Base-by-base conservation (phyloP, 2,888 invertebrate genomes). In the Protula sp. region DNA sequence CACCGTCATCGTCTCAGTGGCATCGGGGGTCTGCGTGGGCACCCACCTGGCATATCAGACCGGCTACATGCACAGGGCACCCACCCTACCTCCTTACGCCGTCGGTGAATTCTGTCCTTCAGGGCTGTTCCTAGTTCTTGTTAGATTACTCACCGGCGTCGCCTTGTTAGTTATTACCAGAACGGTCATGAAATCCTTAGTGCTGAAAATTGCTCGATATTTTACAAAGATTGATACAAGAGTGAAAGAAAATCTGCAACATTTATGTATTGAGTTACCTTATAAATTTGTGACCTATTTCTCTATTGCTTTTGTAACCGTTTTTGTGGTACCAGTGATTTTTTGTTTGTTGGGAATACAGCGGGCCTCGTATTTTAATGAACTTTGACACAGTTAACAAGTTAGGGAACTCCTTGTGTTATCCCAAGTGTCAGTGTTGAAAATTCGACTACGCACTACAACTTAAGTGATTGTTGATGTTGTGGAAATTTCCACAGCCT, bases 261-360 rank as follows among this genome's bases (percentile, higher is more conserved):
- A 67, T 47, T 61, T 74, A 3, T 64, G 68, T 30, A 88, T 92
- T 0, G 94, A 94, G 75, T 85, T 92, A 67, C 86, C 89, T 61
- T 89, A 89, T 75, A 92, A 91, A 77, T 94, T 89, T 81, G 83
- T 92, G 62, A 88, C 89, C 29, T 93, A 89, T 77, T 87, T 87
- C 3, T 84, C 88, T 74, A 87, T 94, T 51, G 91, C 93, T 0
- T 86, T 92, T 69, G 89, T 88, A 78, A 88, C 88, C 1, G 85
- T 88, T 0, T 91, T 88, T 78, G 80, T 89, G 53, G 85, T 91
- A 67, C 94, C 94, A 1, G 86, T 87, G 69, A 84, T 91, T 30
- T 94, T 93, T 81, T 83, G 87, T 54, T 81, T 87, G 70, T 79
- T 94, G 53, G 86, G 86, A 64, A 91, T 94, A 70, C 89, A 90